phyloP scores from a whole-genome alignment of 92 coral and sea anemone genomes.

The Plumapathes pennacea region DNA sequence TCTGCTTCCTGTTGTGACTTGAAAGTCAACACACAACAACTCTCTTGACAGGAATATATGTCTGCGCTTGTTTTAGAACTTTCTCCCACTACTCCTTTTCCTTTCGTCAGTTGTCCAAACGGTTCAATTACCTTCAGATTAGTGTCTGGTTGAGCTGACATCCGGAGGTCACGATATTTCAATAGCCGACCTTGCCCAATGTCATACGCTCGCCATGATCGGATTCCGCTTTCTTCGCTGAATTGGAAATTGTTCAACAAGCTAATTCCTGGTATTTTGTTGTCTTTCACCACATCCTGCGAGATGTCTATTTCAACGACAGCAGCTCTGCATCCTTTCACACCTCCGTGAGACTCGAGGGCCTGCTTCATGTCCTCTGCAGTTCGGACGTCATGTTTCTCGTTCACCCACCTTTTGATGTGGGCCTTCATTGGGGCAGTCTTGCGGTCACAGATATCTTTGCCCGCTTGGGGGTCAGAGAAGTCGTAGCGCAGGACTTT shows the following conservation, averaged over 20 bases:
- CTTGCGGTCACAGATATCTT: constrained; percentile 40
- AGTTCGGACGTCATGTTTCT: constrained; percentile 33
- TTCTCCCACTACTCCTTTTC: background rate
- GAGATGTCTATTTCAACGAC: constrained; percentile 29
- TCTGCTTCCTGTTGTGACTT: no score
- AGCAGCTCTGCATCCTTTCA: constrained; percentile 41
- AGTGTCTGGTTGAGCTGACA: constrained; percentile 8
- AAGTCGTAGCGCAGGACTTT: constrained; percentile 21
- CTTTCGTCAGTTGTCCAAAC: constrained; percentile 2
- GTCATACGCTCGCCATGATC: constrained; percentile 25
- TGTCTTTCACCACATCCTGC: constrained; percentile 8
- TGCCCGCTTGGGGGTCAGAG: constrained; percentile 35
- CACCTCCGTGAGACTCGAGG: constrained; percentile 33
- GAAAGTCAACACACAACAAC: no score
- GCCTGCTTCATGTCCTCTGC: constrained; percentile 38
- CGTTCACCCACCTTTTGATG: constrained; percentile 36
- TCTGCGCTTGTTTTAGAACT: constrained; percentile 9
- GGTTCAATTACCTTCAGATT: constrained; percentile 23
- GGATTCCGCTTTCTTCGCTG: constrained; percentile 14
- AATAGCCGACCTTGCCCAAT: constrained; percentile 10
- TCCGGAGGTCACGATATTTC: constrained; percentile 5
- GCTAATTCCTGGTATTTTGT: constrained; percentile 21
- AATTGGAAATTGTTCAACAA: constrained; percentile 18
- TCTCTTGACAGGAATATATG: no score
- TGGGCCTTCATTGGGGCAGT: constrained; percentile 46